These are phyloP conservation scores for Spea multiplicata DNA, from an alignment of 2,113 vertebrate species.

Conservation along the genomic window DNA sequence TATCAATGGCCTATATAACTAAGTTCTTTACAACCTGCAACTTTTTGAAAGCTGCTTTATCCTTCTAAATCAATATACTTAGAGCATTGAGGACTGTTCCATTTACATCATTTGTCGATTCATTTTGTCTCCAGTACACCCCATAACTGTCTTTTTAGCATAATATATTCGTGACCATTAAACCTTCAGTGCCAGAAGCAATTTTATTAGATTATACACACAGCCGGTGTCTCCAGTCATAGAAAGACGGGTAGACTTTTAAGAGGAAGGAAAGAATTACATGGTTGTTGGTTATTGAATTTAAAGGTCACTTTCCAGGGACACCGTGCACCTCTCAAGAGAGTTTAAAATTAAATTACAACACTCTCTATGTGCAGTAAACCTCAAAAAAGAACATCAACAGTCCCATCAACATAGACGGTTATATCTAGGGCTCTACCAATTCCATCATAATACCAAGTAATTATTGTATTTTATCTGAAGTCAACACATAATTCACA, in stretches of 20 bases:
- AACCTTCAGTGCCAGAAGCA: slow-evolving; percentile 34
- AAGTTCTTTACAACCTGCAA: no score
- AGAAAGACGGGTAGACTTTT: slow-evolving; percentile 38
- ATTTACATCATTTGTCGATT: slow-evolving; percentile 11
- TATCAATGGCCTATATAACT: no score
- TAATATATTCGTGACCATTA: slow-evolving; percentile 44
- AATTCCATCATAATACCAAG: slow-evolving; percentile 46
- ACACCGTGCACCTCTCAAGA: slow-evolving; percentile 44
- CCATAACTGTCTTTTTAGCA: slow-evolving; percentile 41
- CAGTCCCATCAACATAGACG: slow-evolving; percentile 43
- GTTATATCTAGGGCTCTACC: slow-evolving; percentile 42
- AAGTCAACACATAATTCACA: slow-evolving; percentile 42
- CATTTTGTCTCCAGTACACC: slow-evolving; percentile 7
- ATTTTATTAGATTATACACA: slow-evolving; percentile 46
- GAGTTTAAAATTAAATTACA: slow-evolving; percentile 49
- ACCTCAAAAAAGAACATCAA: slow-evolving; percentile 48
- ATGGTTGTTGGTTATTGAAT: slow-evolving; percentile 49
- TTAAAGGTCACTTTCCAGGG: slow-evolving; percentile 47
- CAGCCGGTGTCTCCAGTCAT: slow-evolving; percentile 35
- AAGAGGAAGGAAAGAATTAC: slow-evolving; percentile 46
- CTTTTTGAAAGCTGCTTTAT: no score
- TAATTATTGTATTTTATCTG: slow-evolving; percentile 47
- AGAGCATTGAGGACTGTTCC: neutral
- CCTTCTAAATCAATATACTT: neutral
- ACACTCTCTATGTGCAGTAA: slow-evolving; percentile 47